Base-by-base conservation (phyloP, 1,140 invertebrate genomes). In the Trachymyrmex cornetzi region DNA sequence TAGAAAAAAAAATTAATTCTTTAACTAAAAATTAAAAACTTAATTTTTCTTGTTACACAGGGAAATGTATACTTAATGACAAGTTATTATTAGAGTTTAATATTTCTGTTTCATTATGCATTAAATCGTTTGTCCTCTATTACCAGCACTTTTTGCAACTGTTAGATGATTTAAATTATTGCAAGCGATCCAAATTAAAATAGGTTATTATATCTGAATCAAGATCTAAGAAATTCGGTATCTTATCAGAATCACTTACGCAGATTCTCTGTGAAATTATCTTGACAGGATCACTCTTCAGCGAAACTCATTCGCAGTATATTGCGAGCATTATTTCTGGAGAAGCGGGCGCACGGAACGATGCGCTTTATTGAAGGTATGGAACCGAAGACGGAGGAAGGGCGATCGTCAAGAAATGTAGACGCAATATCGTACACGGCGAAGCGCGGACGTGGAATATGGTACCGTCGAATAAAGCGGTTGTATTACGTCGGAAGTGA, bases 381-480 rank as follows among this genome's bases (percentile, higher is more conserved):
- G 80, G 34, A 27, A 50, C 27, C 67, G 59, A 11, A 30, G 79
- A 71, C 12, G 16, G 3, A 53, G 14, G 53, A 87, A 87, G 12
- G n/a, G 2, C 44, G 61, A 84, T 72, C 84, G 16, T 24, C 34
- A 55, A 69, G 77, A 85, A 72, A 77, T 79, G 80, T 74, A 77
- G 50, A 63, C 57, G 57, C 50, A 57, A 82, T 88, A 77, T 57
- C 80, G 48, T 63, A 71, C 57, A 34, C 16, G 53, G 44, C 5
- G n/a, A 1, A 12, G 27, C 16, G 30, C 22, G 12, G 34, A 80
- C 61, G 57, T 59, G 71, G 71, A 69, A 89, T 81, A 87, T 77
- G 71, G 61, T 50, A 61, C 77, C 63, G 69, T 85, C 75, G 38
- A 74, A 53, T 85, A 80, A 89, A 88, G 81, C 74, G 80, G 50